Evolutionary conservation across 2,888 invertebrate genomes (phyloP).

Genomic region (Alsophila aescularia): DNA sequence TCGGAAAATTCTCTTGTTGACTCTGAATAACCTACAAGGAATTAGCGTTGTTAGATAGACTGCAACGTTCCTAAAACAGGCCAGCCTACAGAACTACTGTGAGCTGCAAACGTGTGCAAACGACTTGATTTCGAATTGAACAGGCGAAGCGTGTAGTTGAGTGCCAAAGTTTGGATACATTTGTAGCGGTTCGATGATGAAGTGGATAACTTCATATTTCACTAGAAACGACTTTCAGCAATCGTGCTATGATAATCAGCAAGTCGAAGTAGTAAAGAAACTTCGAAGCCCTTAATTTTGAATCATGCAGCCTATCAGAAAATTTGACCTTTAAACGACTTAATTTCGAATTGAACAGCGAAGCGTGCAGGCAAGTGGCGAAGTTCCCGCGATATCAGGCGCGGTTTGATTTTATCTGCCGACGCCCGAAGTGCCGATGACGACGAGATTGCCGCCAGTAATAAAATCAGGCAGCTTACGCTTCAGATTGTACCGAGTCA

Average conservation of each 20-base stretch:
- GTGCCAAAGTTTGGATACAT: conserved; percentile 13
- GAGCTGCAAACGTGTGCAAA: conserved; percentile 17
- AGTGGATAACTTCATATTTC: not conserved
- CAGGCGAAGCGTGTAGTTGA: conserved; percentile 16
- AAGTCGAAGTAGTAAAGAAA: too few species aligned
- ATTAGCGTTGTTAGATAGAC: too few species aligned
- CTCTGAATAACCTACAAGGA: too few species aligned
- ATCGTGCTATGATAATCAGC: not conserved
- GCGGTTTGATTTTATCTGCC: conserved; percentile 23
- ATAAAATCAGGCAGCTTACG: conserved; percentile 25
- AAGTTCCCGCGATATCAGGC: conserved; percentile 8
- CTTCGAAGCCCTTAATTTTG: too few species aligned
- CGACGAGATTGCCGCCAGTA: conserved; percentile 18
- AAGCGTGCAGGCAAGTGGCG: conserved; percentile 18
- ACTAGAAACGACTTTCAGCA: not conserved
- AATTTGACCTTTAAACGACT: conserved; percentile 1
- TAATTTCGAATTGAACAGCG: conserved; percentile 8
- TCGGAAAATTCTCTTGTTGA: too few species aligned
- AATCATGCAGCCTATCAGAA: not conserved
- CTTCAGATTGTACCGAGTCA: conserved; percentile 15
- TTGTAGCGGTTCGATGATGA: not conserved
- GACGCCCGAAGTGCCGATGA: conserved; percentile 10
- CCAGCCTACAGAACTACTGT: conserved; percentile 2
- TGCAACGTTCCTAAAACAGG: not conserved
- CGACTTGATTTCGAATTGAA: conserved; percentile 23